A percentile compares a stretch with the other conserved stretches of the same genome.
Conservation (phyloP, 2,888 invertebrate species). For the Rhingia campestris region DNA sequence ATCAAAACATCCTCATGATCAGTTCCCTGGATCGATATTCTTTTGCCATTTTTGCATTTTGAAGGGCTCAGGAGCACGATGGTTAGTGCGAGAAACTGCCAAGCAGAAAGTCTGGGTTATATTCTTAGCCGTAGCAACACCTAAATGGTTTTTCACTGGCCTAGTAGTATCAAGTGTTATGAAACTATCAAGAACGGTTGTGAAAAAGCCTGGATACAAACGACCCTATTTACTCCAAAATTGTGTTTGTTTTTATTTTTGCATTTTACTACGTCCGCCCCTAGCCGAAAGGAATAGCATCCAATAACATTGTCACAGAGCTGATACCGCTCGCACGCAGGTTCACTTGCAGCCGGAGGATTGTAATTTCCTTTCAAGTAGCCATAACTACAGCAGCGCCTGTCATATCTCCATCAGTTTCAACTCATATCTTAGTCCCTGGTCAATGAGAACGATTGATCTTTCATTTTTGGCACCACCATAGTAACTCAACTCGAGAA, state of each 20-base stretch:
- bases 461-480: constrained; percentile 85
- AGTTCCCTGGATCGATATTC: constrained; percentile 87
- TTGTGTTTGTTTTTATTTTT: too few species aligned
- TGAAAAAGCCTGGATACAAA: too few species aligned
- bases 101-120: too few species aligned
- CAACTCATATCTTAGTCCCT: constrained; percentile 84
- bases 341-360: constrained; percentile 88
- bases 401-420: constrained; percentile 91
- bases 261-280: too few species aligned
- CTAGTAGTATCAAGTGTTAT: too few species aligned
- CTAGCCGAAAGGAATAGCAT: constrained; percentile 90
- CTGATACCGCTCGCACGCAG: constrained; percentile 88
- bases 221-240: too few species aligned
- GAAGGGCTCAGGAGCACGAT: too few species aligned
- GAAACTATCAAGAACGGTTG: too few species aligned
- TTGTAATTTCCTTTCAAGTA: constrained; percentile 87
- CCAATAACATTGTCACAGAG: constrained; percentile 92
- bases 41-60: constrained; percentile 89
- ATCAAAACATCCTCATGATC: constrained; percentile 91
- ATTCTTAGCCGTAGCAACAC: too few species aligned
- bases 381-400: constrained; percentile 91
- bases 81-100: too few species aligned
- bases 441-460: constrained; percentile 89
- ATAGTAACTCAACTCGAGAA: constrained; percentile 90
- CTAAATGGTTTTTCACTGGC: too few species aligned